These are phyloP conservation scores for Caenorhabditis afra DNA, from an alignment of 2,888 invertebrate species.

Conservation along the genomic window DNA sequence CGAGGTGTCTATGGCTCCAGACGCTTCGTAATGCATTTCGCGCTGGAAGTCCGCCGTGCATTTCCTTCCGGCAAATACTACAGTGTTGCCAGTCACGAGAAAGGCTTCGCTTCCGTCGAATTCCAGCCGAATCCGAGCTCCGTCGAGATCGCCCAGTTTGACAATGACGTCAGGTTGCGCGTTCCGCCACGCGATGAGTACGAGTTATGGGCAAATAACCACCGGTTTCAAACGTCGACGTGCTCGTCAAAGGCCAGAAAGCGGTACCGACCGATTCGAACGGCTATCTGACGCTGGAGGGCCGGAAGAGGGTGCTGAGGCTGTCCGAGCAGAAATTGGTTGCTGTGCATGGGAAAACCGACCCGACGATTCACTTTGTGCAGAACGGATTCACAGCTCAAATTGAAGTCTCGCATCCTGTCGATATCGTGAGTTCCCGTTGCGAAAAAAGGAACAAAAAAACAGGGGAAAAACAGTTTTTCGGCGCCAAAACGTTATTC, in stretches of 20 bases:
- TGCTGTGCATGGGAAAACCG: constrained; percentile 82
- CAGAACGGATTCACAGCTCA: constrained; percentile 82
- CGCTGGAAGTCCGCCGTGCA: constrained; percentile 69
- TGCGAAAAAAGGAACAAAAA: too few species aligned
- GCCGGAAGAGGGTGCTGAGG: constrained; percentile 87
- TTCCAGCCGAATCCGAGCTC: constrained; percentile 59
- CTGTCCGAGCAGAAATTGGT: constrained; percentile 82
- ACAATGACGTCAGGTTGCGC: constrained; percentile 54
- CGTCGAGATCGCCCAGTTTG: constrained; percentile 10
- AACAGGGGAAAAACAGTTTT: too few species aligned
- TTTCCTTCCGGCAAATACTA: constrained; percentile 89
- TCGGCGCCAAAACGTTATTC: too few species aligned
- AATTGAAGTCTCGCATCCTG: constrained; percentile 81
- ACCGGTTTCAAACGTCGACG: constrained; percentile 52
- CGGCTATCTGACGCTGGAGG: constrained; percentile 51
- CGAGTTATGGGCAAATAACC: constrained; percentile 36
- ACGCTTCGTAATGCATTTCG: constrained; percentile 73
- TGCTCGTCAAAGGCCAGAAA: constrained; percentile 64
- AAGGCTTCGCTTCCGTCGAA: constrained; percentile 39
- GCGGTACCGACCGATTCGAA: constrained; percentile 55
- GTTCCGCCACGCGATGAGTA: constrained; percentile 49
- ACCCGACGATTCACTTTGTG: constrained; percentile 79
- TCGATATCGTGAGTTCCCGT: constrained; percentile 64
- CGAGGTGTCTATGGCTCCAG: constrained; percentile 70
- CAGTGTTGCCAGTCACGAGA: constrained; percentile 81